Evolutionary conservation across 2,113 vertebrate genomes (phyloP).

Genomic region (Coptodon bakossiorum): DNA sequence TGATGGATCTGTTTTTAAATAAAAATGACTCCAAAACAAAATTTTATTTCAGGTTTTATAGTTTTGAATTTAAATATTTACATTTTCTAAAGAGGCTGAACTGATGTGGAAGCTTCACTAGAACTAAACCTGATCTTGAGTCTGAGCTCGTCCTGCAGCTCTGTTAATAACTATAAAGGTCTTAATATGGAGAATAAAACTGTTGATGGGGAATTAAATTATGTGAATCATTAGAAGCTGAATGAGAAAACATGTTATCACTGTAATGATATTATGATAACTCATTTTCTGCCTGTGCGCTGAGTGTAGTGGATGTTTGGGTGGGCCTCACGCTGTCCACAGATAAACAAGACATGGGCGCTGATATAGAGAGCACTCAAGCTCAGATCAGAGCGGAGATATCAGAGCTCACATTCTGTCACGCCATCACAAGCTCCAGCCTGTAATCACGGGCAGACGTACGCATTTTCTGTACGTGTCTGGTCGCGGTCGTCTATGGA

Average conservation of each 20-base stretch:
- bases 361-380: accelerated
- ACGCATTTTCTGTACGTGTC: not conserved
- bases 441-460: not conserved
- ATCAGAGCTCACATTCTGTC: not conserved
- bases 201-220: not conserved
- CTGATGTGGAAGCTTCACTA: not conserved
- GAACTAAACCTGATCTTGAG: not conserved
- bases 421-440: not conserved
- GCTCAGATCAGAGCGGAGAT: not conserved
- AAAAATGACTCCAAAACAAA: accelerated
- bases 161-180: accelerated
- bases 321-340: not conserved
- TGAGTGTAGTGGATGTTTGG: not conserved
- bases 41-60: not conserved
- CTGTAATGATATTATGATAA: not conserved
- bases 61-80: not conserved
- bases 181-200: accelerated
- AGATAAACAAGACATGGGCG: not conserved
- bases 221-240: not conserved
- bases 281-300: not conserved
- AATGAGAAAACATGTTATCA: not conserved
- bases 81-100: not conserved
- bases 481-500: not conserved
- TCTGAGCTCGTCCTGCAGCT: not conserved
- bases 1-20: not conserved